Percentiles rank a stretch among this genome's conserved stretches.
Evolutionary conservation across 2,797 vertebrate genomes (phyloP).

Genomic region (Betta splendens): DNA sequence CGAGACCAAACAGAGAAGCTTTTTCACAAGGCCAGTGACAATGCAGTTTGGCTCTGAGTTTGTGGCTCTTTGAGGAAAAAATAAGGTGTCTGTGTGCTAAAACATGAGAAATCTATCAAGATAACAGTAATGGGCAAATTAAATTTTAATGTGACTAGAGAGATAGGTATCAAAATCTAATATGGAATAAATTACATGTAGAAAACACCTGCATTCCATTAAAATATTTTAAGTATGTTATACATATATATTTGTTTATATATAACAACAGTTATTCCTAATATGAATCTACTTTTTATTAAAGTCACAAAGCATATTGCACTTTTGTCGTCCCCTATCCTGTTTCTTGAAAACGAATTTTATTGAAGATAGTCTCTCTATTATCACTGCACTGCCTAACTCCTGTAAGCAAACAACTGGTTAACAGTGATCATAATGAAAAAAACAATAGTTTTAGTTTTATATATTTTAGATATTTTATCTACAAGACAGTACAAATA

Average conservation of each 20-base stretch:
- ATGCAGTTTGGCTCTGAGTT: conserved; percentile 52
- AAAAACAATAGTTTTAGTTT: too few relatives aligned
- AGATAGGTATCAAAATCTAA: not conserved
- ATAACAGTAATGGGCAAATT: not conserved
- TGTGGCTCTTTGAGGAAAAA: conserved; percentile 62
- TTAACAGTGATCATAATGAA: too few relatives aligned
- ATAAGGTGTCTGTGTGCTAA: conserved; percentile 68
- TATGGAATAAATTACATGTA: not conserved
- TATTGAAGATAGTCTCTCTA: too few relatives aligned
- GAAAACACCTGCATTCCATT: not conserved
- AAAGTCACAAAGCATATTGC: too few relatives aligned
- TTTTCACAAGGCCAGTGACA: conserved; percentile 33
- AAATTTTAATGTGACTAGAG: not conserved
- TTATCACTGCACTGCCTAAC: too few relatives aligned
- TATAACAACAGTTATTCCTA: not conserved
- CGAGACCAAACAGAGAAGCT: conserved; percentile 30
- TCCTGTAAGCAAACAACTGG: too few relatives aligned
- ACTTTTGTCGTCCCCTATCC: too few relatives aligned
- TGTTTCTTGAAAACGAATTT: too few relatives aligned
- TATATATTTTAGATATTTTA: too few relatives aligned
- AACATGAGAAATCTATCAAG: conserved; percentile 57
- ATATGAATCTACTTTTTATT: too few relatives aligned
- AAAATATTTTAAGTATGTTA: not conserved
- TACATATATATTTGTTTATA: not conserved
- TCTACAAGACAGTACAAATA: too few relatives aligned